Evolutionary conservation across 1,140 invertebrate species (phyloP).

Genomic region (Papilio xuthus): DNA sequence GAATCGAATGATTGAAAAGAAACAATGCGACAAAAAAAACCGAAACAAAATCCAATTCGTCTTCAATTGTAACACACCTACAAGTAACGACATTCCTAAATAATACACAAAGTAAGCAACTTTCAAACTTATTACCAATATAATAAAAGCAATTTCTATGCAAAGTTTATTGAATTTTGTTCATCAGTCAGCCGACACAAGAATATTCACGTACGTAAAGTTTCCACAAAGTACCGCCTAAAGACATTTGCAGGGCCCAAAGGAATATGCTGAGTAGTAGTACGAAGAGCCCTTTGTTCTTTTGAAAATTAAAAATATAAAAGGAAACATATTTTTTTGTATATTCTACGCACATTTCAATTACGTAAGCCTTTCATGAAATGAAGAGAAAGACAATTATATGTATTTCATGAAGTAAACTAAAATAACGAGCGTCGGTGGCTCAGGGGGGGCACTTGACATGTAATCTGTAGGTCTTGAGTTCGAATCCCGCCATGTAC

Average conservation of each 20-base stretch:
- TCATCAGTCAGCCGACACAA: constrained; percentile 30
- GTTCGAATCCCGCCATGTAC: no score
- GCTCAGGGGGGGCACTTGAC: no score
- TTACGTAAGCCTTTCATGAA: background rate
- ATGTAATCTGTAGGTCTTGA: no score
- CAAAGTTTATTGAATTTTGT: constrained; percentile 30
- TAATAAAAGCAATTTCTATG: constrained; percentile 30
- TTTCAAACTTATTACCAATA: constrained; percentile 25
- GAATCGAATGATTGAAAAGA: background rate
- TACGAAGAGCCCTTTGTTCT: constrained; percentile 24
- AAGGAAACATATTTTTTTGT: constrained; percentile 13
- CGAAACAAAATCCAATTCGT: constrained; percentile 15
- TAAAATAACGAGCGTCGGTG: no score
- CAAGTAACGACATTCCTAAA: constrained; percentile 11
- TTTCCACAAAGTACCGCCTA: constrained; percentile 36
- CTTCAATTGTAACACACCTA: constrained; percentile 15
- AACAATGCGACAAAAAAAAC: background rate
- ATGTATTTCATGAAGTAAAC: background rate
- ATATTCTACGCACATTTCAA: constrained; percentile 15
- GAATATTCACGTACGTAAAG: constrained; percentile 25
- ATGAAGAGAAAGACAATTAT: background rate
- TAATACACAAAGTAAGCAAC: constrained; percentile 1
- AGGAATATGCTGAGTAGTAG: constrained; percentile 32
- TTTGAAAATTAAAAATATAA: constrained; percentile 31
- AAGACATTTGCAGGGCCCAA: constrained; percentile 33